Base-by-base conservation (phyloP, 2,113 vertebrate species). In the Gymnarchus niloticus region DNA sequence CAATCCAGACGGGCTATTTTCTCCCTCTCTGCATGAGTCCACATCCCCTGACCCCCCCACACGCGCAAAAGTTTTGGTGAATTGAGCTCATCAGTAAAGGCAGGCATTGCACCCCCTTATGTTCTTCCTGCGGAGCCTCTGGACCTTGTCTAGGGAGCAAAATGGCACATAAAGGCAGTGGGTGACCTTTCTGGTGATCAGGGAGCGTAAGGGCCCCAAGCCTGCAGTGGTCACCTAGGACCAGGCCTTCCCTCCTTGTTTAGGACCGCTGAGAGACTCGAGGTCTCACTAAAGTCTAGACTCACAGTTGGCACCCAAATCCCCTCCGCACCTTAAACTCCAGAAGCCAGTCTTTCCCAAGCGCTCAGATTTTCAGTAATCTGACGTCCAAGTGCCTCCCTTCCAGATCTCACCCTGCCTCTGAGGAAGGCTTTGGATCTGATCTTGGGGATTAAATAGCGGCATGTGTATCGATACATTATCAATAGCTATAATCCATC, bases 371-470 rank as follows among this genome's bases (percentile, higher is more conserved):
- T 23, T 46, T 77, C 14, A 6, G 73, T 77, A 77, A 46, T 77
- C 37, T 19, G 17, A 77, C 41, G 21, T 77, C 33, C 73, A 17
- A 77, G 73, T 2, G 7, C 4, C 14, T 23, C 37, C 73, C 41
- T 44, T 33, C 73, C 41, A 65, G 33, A 23, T 46, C 73, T 46
- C 6, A 54, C 2, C 7, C 73, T 23, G 73, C 17, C 17, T 77
- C 73, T 46, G 41, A 46, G 21, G 19, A 17, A 49, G 25, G 80
- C 80, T 81, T 81, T 51, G 25, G 25, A 28, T 52, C 49, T 52
- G n/a, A 52, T 52, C 10, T 49, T n/a, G 12, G 21, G 80, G 80
- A 52, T 81, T 81, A 81, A 81, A n/a, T n/a, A 81, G 48, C 49
- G 19, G 52, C 2, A 1, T 52, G n/a, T 3, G 80, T 52, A 81